A percentile compares a stretch with the other conserved stretches of the same genome.
Evolutionary conservation across 2,888 invertebrate genomes (phyloP).

Genomic region (Drepanosiphum platanoidis): DNA sequence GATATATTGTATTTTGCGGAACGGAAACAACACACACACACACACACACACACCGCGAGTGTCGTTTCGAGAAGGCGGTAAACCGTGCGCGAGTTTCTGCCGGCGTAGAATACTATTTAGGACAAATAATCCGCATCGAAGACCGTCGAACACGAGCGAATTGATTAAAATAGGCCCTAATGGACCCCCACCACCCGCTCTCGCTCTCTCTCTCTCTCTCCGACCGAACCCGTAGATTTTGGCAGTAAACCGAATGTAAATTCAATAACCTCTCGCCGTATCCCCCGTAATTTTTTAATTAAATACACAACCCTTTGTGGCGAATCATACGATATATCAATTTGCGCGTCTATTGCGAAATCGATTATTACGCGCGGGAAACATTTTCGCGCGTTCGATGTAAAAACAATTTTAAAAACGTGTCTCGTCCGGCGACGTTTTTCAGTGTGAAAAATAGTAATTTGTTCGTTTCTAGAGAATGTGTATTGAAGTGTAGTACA

Average conservation of each 20-base stretch:
- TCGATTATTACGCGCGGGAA: too few relatives aligned
- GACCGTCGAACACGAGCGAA: not conserved
- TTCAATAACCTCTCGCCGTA: constrained; percentile 32
- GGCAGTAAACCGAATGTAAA: constrained; percentile 41
- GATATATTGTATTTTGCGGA: too few relatives aligned
- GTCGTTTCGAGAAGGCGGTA: not conserved
- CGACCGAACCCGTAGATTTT: not conserved
- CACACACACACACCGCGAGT: too few relatives aligned
- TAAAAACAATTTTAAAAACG: too few relatives aligned
- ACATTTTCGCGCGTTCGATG: too few relatives aligned
- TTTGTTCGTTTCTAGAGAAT: too few relatives aligned
- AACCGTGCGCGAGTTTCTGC: not conserved
- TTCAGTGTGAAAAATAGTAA: too few relatives aligned
- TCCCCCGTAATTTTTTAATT: constrained; percentile 12
- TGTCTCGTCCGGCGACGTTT: too few relatives aligned
- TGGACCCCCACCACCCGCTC: not conserved
- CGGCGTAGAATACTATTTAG: not conserved
- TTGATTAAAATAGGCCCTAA: constrained; percentile 44
- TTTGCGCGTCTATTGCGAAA: too few relatives aligned
- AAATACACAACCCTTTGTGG: not conserved
- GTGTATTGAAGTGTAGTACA: too few relatives aligned
- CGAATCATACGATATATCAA: not conserved
- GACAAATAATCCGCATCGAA: constrained; percentile 12
- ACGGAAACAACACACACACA: too few relatives aligned
- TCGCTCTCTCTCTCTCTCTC: not conserved